phyloP scores from a whole-genome alignment of 2,113 vertebrate genomes.

The Halcyon malimbica region DNA sequence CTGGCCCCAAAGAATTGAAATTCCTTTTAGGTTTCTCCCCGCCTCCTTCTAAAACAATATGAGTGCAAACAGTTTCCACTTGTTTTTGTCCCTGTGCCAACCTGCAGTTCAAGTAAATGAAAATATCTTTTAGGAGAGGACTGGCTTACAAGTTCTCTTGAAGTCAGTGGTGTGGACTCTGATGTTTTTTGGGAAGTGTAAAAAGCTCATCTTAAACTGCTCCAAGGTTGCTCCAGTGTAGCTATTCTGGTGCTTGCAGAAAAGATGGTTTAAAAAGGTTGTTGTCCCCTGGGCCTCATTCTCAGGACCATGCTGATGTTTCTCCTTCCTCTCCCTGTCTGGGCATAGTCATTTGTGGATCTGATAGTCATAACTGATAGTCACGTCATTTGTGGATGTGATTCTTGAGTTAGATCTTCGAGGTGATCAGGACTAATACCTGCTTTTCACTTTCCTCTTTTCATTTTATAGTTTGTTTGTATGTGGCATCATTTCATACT shows the following conservation, averaged over 20 bases:
- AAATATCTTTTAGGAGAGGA: not conserved
- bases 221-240: not conserved
- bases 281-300: accelerated
- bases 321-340: not conserved
- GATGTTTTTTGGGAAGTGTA: not conserved
- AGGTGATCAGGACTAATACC: not conserved
- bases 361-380: not conserved
- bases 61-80: not conserved
- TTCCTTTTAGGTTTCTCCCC: not conserved
- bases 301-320: not conserved
- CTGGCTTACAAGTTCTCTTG: not conserved
- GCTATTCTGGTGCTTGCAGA: not conserved
- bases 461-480: not conserved
- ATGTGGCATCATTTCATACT: accelerated
- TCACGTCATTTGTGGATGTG: not conserved
- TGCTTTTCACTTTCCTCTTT: not conserved
- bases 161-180: not conserved
- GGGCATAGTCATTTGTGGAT: not conserved
- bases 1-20: constrained; percentile 17
- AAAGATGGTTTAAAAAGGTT: not conserved
- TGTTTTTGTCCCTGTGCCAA: not conserved
- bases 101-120: not conserved
- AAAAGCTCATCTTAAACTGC: not conserved
- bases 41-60: not conserved
- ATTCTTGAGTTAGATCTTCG: not conserved